A percentile compares a stretch with the other conserved stretches of the same genome.
These are phyloP conservation scores for Gonioctena quinquepunctata DNA, from an alignment of 1,140 invertebrate genomes.

Conservation along the genomic window DNA sequence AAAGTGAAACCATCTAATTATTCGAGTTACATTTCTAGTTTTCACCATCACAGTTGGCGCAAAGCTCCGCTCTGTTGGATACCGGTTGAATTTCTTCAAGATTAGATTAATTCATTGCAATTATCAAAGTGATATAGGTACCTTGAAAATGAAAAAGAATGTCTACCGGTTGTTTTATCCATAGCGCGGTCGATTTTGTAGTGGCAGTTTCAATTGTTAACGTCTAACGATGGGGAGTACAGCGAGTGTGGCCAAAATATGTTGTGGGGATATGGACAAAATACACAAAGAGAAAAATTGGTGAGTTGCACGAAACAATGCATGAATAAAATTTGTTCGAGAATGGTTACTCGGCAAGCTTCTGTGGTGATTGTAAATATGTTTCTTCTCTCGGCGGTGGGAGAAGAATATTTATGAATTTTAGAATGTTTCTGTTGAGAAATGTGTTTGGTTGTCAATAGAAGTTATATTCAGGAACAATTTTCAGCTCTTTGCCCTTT, in stretches of 20 bases:
- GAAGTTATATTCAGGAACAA: too few species aligned
- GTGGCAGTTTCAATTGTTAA: neutral
- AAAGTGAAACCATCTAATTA: neutral
- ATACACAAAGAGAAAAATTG: neutral
- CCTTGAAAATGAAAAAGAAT: neutral
- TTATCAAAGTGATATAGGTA: neutral
- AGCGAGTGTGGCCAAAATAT: conserved; percentile 9
- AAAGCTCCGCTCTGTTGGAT: neutral
- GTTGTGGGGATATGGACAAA: neutral
- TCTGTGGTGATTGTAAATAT: too few species aligned
- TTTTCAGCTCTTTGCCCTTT: too few species aligned
- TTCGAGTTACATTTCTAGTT: neutral
- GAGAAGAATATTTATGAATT: too few species aligned
- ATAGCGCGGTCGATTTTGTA: neutral
- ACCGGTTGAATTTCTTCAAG: neutral
- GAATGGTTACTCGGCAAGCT: too few species aligned
- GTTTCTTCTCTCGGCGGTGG: too few species aligned
- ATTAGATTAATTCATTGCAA: neutral
- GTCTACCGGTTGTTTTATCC: neutral
- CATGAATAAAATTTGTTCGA: too few species aligned
- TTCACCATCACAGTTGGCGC: neutral
- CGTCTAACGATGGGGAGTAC: conserved; percentile 8
- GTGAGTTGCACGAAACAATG: neutral
- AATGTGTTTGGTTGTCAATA: too few species aligned
- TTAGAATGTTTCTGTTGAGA: too few species aligned